Evolutionary conservation across 2,113 vertebrate species (phyloP), one percentile per base, ranked within the genome.

Genomic region (Nansenia antarctica): DNA sequence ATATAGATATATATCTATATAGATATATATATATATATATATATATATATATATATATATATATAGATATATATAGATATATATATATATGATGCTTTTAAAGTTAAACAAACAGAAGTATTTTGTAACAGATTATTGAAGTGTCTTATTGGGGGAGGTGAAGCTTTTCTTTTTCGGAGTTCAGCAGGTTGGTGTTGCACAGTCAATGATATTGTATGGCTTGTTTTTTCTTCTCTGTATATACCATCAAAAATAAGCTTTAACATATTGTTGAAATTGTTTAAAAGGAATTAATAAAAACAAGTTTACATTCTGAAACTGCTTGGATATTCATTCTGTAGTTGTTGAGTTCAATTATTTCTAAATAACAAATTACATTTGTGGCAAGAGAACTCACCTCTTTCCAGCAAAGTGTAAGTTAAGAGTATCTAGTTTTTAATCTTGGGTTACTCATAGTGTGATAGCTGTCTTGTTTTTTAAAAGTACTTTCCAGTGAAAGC

Each of bases 51-150:
- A n/a, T 3, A 55, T 53, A 8, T 32, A 32, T 59, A 11, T 59
- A 30, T 20, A 27, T 31, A 65, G n/a, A 47, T 29, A 63, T 47
- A 47, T 52, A 78, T 75, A 71, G 64, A 76, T 80, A 76, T 78
- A 64, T 80, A 86, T 90, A 86, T 84, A 83, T 89, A 84, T 82
- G 84, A 89, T 88, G 82, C 90, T 89, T 90, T 91, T 75, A 89
- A 90, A 86, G 88, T 88, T 84, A 89, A 90, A 75, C 54, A 70
- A 65, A 75, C 34, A 69, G 37, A 83, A 88, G 80, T 92, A 85
- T 93, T 93, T 93, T 93, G 85, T 93, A 93, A 92, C 87, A 90
- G 86, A 91, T 89, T 81, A 90, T 79, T 88, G 80, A 92, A 91
- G 90, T 93, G 91, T 92, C 90, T 93, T 91, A 90, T 83, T 86